A percentile compares a stretch with the other conserved stretches of the same genome.
These are phyloP conservation scores for Dascillus cervinus DNA, from an alignment of 2,888 invertebrate genomes.

Conservation along the genomic window DNA sequence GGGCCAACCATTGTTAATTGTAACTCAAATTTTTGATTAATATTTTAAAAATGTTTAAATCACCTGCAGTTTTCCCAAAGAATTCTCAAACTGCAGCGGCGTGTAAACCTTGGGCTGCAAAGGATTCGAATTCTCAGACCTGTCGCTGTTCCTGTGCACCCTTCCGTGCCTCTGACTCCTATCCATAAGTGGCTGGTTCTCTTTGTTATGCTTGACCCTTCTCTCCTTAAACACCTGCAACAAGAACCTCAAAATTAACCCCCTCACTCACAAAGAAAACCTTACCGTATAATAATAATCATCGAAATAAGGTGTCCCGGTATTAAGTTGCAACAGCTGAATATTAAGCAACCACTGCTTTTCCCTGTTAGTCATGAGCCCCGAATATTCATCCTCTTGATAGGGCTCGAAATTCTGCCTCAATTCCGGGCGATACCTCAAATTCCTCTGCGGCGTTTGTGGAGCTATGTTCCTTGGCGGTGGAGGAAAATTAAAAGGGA, in stretches of 20 bases:
- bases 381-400: slow-evolving; percentile 70
- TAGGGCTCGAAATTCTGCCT: slow-evolving; percentile 10
- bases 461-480: slow-evolving; percentile 32
- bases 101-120: slow-evolving; percentile 57
- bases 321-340: slow-evolving; percentile 86
- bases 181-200: slow-evolving; percentile 50
- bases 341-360: slow-evolving; percentile 96
- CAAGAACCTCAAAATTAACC: not conserved
- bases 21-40: too few relatives aligned
- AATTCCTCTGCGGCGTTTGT: slow-evolving; percentile 10
- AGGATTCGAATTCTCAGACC: slow-evolving; percentile 46
- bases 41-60: too few relatives aligned
- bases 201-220: slow-evolving; percentile 51
- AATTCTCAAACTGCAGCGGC: slow-evolving; percentile 89
- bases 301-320: slow-evolving; percentile 91
- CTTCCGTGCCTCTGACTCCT: slow-evolving; percentile 52
- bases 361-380: slow-evolving; percentile 88
- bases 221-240: slow-evolving; percentile 57
- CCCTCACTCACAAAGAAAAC: slow-evolving; percentile 17
- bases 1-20: too few relatives aligned
- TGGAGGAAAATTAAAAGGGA: slow-evolving; percentile 29
- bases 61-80: slow-evolving; percentile 85
- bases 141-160: slow-evolving; percentile 36
- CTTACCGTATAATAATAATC: slow-evolving; percentile 93
- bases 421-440: slow-evolving; percentile 28